These are phyloP conservation scores for Drosophila burlai DNA, from an alignment of 1,140 invertebrate genomes.

Conservation along the genomic window DNA sequence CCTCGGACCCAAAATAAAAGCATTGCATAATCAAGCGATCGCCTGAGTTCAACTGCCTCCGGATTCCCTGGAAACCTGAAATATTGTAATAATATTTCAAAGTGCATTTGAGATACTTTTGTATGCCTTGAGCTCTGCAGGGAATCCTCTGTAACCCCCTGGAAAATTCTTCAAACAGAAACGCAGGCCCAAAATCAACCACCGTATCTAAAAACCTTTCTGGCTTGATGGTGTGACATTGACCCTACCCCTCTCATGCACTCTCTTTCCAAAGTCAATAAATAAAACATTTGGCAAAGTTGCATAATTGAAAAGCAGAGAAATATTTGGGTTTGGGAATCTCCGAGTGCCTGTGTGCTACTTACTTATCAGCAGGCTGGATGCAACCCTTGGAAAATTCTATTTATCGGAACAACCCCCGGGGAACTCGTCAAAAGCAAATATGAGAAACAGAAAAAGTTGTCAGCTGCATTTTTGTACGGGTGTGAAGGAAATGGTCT, in stretches of 20 bases:
- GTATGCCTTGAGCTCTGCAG: slow-evolving; percentile 11
- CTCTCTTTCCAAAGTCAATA: slow-evolving; percentile 66
- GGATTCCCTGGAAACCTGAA: not conserved
- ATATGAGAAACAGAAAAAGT: slow-evolving; percentile 55
- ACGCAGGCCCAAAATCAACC: slow-evolving; percentile 56
- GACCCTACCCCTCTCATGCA: not conserved
- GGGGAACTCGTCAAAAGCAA: slow-evolving; percentile 21
- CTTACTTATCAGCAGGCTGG: slow-evolving; percentile 60
- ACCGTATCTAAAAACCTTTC: slow-evolving; percentile 69
- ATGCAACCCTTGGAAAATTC: slow-evolving; percentile 37
- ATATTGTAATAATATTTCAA: slow-evolving; percentile 46
- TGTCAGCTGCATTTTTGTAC: slow-evolving; percentile 66
- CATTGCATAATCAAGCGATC: slow-evolving; percentile 70
- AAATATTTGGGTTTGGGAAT: slow-evolving; percentile 46
- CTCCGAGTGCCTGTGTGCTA: slow-evolving; percentile 38
- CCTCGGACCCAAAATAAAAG: slow-evolving; percentile 20
- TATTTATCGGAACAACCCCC: slow-evolving; percentile 27
- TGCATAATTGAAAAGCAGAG: slow-evolving; percentile 76
- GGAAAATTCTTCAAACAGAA: slow-evolving; percentile 28
- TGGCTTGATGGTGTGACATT: slow-evolving; percentile 49
- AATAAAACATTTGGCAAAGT: slow-evolving; percentile 79
- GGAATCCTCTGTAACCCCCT: slow-evolving; percentile 33
- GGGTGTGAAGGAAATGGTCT: slow-evolving; percentile 46
- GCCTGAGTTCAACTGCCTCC: slow-evolving; percentile 46
- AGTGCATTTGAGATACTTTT: slow-evolving; percentile 64